These are phyloP conservation scores for Microplitis manilae DNA, from an alignment of 2,888 invertebrate species.

Conservation along the genomic window DNA sequence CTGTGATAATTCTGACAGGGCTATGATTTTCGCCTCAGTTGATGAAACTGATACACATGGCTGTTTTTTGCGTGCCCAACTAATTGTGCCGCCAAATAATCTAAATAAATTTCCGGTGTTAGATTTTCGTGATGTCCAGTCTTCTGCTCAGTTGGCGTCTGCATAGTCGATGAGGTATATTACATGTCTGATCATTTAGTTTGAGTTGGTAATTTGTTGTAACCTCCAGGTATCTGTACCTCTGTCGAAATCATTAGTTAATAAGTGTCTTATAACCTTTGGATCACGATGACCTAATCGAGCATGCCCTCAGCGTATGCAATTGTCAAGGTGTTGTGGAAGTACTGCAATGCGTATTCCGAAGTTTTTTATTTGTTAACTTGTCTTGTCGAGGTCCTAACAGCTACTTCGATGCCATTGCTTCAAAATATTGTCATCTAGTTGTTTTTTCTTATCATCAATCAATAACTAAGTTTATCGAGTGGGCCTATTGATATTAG, in stretches of 20 bases:
- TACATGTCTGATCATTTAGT: no score
- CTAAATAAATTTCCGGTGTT: no score
- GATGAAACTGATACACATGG: no score
- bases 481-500: conserved; percentile 31
- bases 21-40: no score
- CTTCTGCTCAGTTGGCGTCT: no score
- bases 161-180: no score
- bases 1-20: no score
- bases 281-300: conserved; percentile 42
- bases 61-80: no score
- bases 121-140: no score
- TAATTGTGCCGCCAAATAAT: no score
- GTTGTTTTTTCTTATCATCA: conserved; percentile 13
- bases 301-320: conserved; percentile 43
- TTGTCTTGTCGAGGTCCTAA: neutral
- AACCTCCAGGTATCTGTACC: no score
- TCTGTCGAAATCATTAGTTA: conserved; percentile 22
- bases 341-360: neutral
- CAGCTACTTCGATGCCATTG: neutral
- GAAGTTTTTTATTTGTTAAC: neutral
- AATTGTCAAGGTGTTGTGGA: conserved; percentile 7
- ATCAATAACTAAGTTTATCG: conserved; percentile 20
- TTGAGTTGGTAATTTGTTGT: no score
- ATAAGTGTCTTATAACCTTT: conserved; percentile 31
- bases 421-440: neutral